Evolutionary conservation across 1,140 invertebrate species (phyloP).

Genomic region (Brachionus calyciflorus): DNA sequence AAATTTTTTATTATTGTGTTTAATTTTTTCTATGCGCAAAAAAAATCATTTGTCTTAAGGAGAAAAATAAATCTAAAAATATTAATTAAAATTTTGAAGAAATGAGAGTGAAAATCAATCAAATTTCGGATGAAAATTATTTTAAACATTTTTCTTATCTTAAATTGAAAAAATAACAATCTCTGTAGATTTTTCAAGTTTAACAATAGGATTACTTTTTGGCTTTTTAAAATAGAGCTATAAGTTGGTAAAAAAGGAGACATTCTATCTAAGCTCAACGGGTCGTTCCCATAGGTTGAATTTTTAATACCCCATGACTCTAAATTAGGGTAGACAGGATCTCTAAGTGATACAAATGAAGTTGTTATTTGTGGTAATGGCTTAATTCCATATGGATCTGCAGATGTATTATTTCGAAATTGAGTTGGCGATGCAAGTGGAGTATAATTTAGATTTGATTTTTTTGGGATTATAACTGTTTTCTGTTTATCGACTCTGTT

Average conservation of each 20-base stretch:
- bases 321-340: background rate
- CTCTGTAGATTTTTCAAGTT: too few relatives aligned
- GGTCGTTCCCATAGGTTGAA: background rate
- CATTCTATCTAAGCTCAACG: background rate
- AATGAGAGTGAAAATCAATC: too few relatives aligned
- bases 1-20: too few relatives aligned
- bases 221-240: conserved; percentile 3
- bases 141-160: too few relatives aligned
- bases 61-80: too few relatives aligned
- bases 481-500: conserved; percentile 1
- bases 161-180: too few relatives aligned
- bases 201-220: background rate
- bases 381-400: conserved; percentile 33
- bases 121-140: too few relatives aligned
- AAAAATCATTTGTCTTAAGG: too few relatives aligned
- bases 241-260: conserved; percentile 36
- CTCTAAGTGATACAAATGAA: conserved; percentile 21
- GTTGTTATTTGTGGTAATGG: conserved; percentile 28
- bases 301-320: conserved; percentile 42
- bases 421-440: conserved; percentile 1
- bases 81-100: too few relatives aligned
- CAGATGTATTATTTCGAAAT: conserved; percentile 33
- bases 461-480: background rate
- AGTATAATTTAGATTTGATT: conserved; percentile 10
- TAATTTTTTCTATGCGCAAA: too few relatives aligned